These are phyloP conservation scores for Gryllus longicercus DNA, from an alignment of 2,888 invertebrate genomes.

Conservation along the genomic window DNA sequence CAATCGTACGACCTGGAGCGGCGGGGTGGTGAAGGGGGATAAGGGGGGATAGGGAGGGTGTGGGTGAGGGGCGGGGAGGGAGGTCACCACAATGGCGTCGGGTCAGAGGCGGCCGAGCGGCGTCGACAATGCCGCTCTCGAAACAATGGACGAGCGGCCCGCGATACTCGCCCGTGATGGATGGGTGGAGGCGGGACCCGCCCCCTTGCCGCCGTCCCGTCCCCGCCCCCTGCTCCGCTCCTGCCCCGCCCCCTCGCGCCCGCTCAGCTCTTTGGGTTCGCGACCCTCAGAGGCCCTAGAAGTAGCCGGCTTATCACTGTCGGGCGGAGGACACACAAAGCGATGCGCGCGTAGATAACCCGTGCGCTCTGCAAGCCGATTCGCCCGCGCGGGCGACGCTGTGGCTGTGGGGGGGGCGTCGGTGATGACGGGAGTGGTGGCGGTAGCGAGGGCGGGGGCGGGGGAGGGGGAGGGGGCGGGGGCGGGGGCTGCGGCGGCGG, in stretches of 20 bases:
- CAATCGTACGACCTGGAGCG: conserved; percentile 7
- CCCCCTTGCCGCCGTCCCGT: not conserved
- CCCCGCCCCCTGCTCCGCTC: not conserved
- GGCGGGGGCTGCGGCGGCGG: no score
- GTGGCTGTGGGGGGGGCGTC: no score
- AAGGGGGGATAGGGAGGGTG: not conserved
- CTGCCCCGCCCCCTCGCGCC: not conserved
- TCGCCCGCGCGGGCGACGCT: no score
- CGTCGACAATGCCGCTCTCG: not conserved
- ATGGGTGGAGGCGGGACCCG: not conserved
- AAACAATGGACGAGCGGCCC: not conserved
- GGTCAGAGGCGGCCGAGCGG: not conserved
- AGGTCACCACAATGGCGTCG: not conserved
- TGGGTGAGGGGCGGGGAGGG: not conserved
- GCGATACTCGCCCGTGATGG: not conserved
- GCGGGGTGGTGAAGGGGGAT: not conserved
- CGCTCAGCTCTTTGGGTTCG: not conserved
- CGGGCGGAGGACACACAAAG: not conserved
- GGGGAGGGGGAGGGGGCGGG: no score
- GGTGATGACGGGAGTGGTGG: no score
- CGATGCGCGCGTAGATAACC: conserved; percentile 3
- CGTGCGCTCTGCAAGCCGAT: no score
- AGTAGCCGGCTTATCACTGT: not conserved
- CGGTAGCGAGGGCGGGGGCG: no score
- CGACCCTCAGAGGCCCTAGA: not conserved